phyloP scores from a whole-genome alignment of 1,140 invertebrate species.

The Limonius californicus region DNA sequence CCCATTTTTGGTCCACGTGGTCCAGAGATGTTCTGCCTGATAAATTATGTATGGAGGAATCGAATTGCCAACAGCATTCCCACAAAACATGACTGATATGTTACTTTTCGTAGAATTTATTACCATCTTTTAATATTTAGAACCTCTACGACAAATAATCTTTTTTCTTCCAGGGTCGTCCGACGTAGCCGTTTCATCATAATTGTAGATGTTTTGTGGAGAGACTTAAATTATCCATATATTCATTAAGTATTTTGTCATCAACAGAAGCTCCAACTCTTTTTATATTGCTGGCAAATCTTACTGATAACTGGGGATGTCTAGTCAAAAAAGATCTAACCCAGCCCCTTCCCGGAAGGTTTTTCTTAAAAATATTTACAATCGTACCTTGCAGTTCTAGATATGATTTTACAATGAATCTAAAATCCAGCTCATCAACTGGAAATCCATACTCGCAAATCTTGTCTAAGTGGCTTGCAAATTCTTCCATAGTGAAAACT shows the following conservation, averaged over 20 bases:
- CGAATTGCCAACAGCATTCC: neutral
- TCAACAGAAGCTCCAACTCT: conserved; percentile 6
- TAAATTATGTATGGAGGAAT: neutral
- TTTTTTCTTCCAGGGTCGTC: conserved; percentile 13
- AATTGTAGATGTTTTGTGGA: conserved; percentile 40
- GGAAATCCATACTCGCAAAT: neutral
- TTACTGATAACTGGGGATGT: conserved; percentile 1
- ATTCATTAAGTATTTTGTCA: conserved; percentile 2
- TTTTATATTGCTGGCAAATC: conserved; percentile 19
- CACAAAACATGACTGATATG: conserved; percentile 5
- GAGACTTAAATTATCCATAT: conserved; percentile 16
- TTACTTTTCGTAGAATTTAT: neutral
- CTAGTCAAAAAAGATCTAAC: neutral
- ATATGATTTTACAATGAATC: neutral
- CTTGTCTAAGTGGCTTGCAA: neutral
- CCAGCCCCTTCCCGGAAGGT: conserved; percentile 3
- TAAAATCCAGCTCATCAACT: neutral
- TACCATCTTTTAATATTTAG: neutral
- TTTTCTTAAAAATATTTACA: neutral
- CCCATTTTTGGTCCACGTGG: conserved; percentile 16
- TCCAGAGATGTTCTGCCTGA: neutral
- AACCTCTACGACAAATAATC: neutral
- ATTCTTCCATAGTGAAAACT: neutral
- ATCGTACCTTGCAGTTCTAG: neutral
- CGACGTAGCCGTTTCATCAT: conserved; percentile 42